Evolutionary conservation across 1,140 invertebrate species (phyloP).

Genomic region (Drosophila tani): DNA sequence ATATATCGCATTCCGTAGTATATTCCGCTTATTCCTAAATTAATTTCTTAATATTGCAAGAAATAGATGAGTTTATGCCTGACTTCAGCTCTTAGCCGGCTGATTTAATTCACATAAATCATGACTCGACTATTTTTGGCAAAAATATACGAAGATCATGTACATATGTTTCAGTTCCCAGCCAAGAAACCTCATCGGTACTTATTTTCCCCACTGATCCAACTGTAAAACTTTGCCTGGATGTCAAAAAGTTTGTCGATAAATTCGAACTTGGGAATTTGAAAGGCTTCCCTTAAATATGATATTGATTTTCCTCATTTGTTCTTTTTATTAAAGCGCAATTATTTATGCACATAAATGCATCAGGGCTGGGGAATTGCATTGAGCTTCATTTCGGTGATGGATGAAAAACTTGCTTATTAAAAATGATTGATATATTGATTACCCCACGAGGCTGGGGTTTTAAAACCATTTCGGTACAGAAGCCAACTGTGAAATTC

Average conservation of each 20-base stretch:
- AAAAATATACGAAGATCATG: not conserved
- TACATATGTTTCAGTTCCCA: not conserved
- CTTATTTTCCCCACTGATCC: no score
- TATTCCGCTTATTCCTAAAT: not conserved
- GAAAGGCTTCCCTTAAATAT: not conserved
- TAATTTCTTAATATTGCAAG: not conserved
- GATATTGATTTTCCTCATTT: not conserved
- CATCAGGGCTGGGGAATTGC: not conserved
- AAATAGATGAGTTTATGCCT: not conserved
- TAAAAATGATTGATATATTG: slow-evolving; percentile 30
- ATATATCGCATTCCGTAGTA: not conserved
- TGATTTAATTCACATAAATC: not conserved
- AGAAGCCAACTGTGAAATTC: slow-evolving; percentile 5
- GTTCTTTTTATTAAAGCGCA: not conserved
- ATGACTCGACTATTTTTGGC: not conserved
- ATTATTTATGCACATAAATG: not conserved
- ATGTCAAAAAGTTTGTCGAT: no score
- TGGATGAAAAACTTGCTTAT: slow-evolving; percentile 13
- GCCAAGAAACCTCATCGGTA: not conserved
- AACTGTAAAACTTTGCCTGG: no score
- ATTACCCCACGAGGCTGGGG: not conserved
- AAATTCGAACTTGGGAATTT: no score
- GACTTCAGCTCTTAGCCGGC: not conserved
- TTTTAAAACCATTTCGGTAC: not conserved
- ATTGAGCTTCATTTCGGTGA: slow-evolving; percentile 1